phyloP scores from a whole-genome alignment of 2,113 vertebrate species.

The Synchiropus splendidus region DNA sequence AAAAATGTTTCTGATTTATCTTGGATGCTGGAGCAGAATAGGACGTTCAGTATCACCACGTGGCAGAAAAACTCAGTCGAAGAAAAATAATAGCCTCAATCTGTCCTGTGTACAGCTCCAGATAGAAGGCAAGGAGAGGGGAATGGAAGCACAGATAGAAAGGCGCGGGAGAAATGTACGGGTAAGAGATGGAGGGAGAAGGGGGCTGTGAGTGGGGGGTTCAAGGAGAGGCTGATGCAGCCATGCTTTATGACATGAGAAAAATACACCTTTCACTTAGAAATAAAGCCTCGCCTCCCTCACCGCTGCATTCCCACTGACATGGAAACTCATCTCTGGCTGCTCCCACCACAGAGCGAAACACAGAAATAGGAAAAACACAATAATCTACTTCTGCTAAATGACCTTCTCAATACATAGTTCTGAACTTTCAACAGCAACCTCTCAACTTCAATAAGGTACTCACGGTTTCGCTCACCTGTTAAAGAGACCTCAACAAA shows the following conservation, averaged over 20 bases:
- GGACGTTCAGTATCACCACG: conserved; percentile 50
- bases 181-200: conserved; percentile 29
- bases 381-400: no score
- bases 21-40: conserved; percentile 46
- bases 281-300: conserved; percentile 54
- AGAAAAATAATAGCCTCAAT: conserved; percentile 56
- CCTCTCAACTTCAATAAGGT: no score
- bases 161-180: conserved; percentile 22
- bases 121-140: conserved; percentile 31
- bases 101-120: conserved; percentile 46
- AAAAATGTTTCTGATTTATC: conserved; percentile 62
- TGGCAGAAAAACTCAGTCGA: conserved; percentile 38
- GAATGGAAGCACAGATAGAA: conserved; percentile 14
- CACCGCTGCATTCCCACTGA: conserved; percentile 49
- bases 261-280: conserved; percentile 46
- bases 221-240: conserved; percentile 40
- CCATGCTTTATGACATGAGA: conserved; percentile 46
- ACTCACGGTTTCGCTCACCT: no score
- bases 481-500: no score
- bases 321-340: conserved; percentile 46
- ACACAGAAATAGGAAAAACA: neutral
- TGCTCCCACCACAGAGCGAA: conserved; percentile 18
- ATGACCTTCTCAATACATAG: no score
- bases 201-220: conserved; percentile 10
- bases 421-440: no score